Conservation (phyloP, 2,888 invertebrate species). For the Spisula solida region DNA sequence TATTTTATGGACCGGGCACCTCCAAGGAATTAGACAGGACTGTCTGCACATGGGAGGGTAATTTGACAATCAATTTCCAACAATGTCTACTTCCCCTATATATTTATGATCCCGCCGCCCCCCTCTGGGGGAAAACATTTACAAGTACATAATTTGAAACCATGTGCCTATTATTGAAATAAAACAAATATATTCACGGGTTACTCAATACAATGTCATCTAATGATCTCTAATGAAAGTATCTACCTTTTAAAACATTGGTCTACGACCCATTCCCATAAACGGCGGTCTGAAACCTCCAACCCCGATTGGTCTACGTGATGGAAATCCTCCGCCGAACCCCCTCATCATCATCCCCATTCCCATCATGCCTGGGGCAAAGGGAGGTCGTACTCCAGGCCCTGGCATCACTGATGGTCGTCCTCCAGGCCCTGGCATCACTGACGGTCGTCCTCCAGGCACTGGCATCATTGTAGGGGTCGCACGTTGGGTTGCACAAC, state of each 20-base stretch:
- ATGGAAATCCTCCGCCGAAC: not conserved
- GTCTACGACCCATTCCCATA: not conserved
- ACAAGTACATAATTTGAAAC: too few species aligned
- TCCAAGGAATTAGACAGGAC: too few species aligned
- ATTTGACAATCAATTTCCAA: too few species aligned
- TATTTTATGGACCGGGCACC: too few species aligned
- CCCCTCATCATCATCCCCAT: conserved; percentile 22
- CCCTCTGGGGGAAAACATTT: too few species aligned
- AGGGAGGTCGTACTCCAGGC: not conserved
- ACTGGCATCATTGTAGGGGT: not conserved
- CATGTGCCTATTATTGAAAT: too few species aligned
- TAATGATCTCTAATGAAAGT: not conserved
- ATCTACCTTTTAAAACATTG: conserved; percentile 40
- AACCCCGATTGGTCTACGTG: not conserved
- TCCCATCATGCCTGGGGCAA: conserved; percentile 13
- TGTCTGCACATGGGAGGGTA: too few species aligned
- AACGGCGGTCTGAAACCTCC: conserved; percentile 8
- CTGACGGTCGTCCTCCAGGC: too few species aligned
- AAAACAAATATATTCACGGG: too few species aligned
- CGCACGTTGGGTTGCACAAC: not conserved
- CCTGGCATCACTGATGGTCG: not conserved
- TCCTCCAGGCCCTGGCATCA: not conserved
- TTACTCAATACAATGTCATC: too few species aligned
- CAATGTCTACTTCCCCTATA: too few species aligned
- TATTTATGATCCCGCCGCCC: too few species aligned